Conservation (phyloP, 64 coral and sea anemone species). For the Exaiptasia diaphana region DNA sequence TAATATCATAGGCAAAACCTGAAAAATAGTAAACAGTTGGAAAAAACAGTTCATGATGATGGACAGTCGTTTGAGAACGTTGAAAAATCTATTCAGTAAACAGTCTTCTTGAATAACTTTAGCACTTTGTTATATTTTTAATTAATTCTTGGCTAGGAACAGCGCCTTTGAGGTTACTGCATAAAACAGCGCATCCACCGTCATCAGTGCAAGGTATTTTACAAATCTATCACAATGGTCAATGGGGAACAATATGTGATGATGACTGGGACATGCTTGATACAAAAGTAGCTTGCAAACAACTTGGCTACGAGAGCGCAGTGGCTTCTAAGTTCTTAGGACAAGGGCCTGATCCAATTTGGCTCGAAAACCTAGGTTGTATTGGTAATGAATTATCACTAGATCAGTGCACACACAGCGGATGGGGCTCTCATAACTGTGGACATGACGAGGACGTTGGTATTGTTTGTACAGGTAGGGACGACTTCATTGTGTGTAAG, state of each 20-base stretch:
- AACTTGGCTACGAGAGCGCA: not conserved
- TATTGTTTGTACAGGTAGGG: not conserved
- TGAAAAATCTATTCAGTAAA: too few species aligned
- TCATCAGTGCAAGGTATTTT: too few species aligned
- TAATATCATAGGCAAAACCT: too few species aligned
- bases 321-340: not conserved
- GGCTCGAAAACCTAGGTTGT: not conserved
- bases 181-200: too few species aligned
- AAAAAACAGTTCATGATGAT: too few species aligned
- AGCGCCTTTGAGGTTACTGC: too few species aligned
- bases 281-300: not conserved
- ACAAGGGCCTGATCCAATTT: not conserved
- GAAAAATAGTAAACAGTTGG: too few species aligned
- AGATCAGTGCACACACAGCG: not conserved
- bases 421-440: not conserved
- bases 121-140: too few species aligned
- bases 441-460: not conserved
- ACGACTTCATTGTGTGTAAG: not conserved
- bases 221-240: not conserved
- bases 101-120: too few species aligned
- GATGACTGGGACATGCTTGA: not conserved
- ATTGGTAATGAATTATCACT: not conserved
- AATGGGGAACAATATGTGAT: conserved; percentile 2
- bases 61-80: too few species aligned
- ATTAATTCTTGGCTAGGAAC: too few species aligned